Evolutionary conservation across 1,140 invertebrate species (phyloP), one percentile per base, ranked within the genome.

Genomic region (Ditylenchus dipsaci): DNA sequence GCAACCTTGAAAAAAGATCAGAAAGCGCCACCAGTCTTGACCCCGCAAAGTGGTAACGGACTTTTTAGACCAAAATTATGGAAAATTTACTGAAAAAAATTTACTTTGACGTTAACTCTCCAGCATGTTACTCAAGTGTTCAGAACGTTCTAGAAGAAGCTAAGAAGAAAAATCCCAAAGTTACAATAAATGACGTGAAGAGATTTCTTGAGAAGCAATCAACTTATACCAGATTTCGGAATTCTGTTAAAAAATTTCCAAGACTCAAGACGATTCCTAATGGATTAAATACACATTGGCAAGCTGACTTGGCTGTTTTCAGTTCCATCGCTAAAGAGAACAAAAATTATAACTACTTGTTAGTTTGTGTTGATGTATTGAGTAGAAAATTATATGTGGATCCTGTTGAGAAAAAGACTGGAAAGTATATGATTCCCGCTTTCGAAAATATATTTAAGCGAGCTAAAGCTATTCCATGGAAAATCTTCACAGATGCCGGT

Each of bases 301-400:
- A 73, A 33, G 71, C 71, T 15, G 71, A 73, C 42, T 26, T 73
- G 11, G 47, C 75, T 13, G 38, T 65, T n/a, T 63, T 73, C 13
- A 45, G 76, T 9, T 13, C 42, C 13, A 11, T 76, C 23, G 42
- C n/a, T 1, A 11, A 21, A 0, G 33, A 53, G 13, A 73, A 73
- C 45, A 29, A 73, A 15, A 65, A 53, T 0, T 71, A 42, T 30
- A 42, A 33, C 1, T 76, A 77, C 60, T 15, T 76, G 0, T 26
- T 73, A n/a, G 73, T 73, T n/a, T 71, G 68, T 42, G 21, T 75
- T 23, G 71, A 73, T 21, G 42, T 73, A 49, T 30, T 75, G 15
- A 73, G 71, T 38, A 30, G 74, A 9, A 33, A 73, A 33, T 23
- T 75, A 19, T 76, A 45, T 47, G 74, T 57, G 5, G 74, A 61